Conservation (phyloP, 2,797 vertebrate genomes). For the Malurus leucopterus region DNA sequence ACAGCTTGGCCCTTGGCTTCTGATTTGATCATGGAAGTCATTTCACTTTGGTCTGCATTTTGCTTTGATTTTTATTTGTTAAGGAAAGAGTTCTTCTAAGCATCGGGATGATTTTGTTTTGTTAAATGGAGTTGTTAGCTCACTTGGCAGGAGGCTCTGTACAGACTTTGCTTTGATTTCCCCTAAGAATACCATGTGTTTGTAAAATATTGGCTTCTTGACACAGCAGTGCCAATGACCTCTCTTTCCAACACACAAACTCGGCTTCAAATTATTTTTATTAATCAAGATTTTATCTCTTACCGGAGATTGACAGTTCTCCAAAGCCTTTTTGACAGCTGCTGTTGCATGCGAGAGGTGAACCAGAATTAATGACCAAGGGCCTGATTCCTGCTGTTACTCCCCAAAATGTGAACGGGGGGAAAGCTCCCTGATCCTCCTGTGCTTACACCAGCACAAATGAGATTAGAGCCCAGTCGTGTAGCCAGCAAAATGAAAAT, state of each 20-base stretch:
- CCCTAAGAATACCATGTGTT: slow-evolving; percentile 47
- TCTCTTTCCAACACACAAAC: slow-evolving; percentile 56
- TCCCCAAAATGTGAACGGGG: not conserved
- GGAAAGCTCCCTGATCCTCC: not conserved
- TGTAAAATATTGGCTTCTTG: slow-evolving; percentile 57
- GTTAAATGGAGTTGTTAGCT: slow-evolving; percentile 53
- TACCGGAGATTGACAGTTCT: slow-evolving; percentile 55
- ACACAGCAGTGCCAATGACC: slow-evolving; percentile 44
- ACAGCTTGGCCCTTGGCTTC: not conserved
- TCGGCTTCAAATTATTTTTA: slow-evolving; percentile 62
- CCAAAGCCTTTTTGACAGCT: slow-evolving; percentile 64
- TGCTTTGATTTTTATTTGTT: slow-evolving; percentile 33
- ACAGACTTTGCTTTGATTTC: slow-evolving; percentile 52
- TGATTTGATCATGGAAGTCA: slow-evolving; percentile 14
- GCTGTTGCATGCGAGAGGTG: slow-evolving; percentile 44
- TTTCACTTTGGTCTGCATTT: slow-evolving; percentile 3
- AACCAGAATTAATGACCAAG: slow-evolving; percentile 54
- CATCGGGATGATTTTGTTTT: slow-evolving; percentile 22
- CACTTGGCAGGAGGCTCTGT: slow-evolving; percentile 28
- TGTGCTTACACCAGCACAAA: slow-evolving; percentile 13
- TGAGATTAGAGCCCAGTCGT: not conserved
- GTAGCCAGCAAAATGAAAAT: slow-evolving; percentile 62
- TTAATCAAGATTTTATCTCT: slow-evolving; percentile 69
- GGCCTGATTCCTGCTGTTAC: slow-evolving; percentile 10
- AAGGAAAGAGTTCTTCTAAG: slow-evolving; percentile 15